Evolutionary conservation across 92 coral and sea anemone species (phyloP), one percentile per base, ranked within the genome.

Genomic region (Pocillopora meandrina): DNA sequence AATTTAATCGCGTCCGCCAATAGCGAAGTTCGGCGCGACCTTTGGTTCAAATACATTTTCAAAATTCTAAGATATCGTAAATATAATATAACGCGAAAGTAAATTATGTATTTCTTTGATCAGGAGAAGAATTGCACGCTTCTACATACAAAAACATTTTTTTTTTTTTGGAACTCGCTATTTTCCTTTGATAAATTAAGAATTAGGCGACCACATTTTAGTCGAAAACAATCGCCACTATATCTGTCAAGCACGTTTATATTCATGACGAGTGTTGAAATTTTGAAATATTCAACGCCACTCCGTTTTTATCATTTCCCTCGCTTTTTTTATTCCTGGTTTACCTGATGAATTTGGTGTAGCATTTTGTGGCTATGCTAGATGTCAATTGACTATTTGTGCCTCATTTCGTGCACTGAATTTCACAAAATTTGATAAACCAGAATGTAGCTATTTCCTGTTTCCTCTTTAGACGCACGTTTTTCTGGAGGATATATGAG

Each of bases 211-310:
- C 58, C 58, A 69, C 76, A 80, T 80, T 68, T 17, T 47, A 56
- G 57, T 21, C 8, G 17, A 42, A 69, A 65, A 65, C 77, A 81
- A 81, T 70, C 52, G 52, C 52, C 52, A 35, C 66, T 58, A 13
- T 36, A 58, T 59, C 68, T 47, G 31, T 14, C 61, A 81, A 70
- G 74, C 49, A 56, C 85, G 71, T 71, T 57, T 71, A 7, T 11
- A 12, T 81, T 59, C 20, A 56, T 58, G 35, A 61, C 61, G 42
- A n/a, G 19, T 20, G n/a, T 26, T 26, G 7, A 1, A 12, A 70
- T 36, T 70, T 70, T 57, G n/a, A 70, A 71, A 70, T 72, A 1
- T 68, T 59, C 55, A 60, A 10, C 15, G 56, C 33, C 52, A 42
- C 5, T 7, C 52, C 52, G 8, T 3, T 42, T 57, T 58, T 61